Evolutionary conservation across 2,797 vertebrate genomes (phyloP).

Genomic region (Simalia tracyae): DNA sequence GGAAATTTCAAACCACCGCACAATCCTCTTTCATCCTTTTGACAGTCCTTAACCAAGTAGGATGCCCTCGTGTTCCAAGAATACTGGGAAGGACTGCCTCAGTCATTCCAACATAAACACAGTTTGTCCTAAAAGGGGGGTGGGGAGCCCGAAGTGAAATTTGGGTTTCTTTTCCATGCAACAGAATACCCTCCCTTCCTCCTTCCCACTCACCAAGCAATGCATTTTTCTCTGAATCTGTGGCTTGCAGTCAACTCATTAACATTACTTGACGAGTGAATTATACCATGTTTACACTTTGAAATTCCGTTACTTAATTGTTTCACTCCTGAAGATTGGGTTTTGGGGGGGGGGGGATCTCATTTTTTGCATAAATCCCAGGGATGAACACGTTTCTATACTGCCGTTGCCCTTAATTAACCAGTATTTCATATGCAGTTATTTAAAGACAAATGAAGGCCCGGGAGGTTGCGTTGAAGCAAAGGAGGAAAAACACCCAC

Average conservation of each 20-base stretch:
- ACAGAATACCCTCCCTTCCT: constrained; percentile 7
- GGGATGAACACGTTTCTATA: constrained; percentile 59
- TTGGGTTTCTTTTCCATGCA: not conserved
- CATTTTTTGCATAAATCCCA: constrained; percentile 61
- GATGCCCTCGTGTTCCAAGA: not conserved
- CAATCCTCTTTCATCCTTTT: not conserved
- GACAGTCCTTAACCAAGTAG: not conserved
- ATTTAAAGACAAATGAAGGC: constrained; percentile 51
- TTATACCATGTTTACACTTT: constrained; percentile 58
- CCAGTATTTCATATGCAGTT: constrained; percentile 54
- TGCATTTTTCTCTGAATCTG: constrained; percentile 52
- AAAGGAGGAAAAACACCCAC: constrained; percentile 10
- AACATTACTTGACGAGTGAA: constrained; percentile 64
- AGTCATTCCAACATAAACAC: accelerated
- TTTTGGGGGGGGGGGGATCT: constrained; percentile 63
- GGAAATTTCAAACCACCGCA: not conserved
- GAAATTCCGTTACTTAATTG: constrained; percentile 69
- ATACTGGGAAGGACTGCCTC: not conserved
- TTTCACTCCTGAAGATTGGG: constrained; percentile 67
- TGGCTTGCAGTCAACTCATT: constrained; percentile 66
- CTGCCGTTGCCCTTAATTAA: constrained; percentile 64
- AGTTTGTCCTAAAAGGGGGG: accelerated
- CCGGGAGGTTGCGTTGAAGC: constrained; percentile 44
- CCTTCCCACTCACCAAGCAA: constrained; percentile 22
- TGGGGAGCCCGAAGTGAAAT: not conserved